phyloP scores from a whole-genome alignment of 2,888 invertebrate genomes.

The Caenorhabditis becei region DNA sequence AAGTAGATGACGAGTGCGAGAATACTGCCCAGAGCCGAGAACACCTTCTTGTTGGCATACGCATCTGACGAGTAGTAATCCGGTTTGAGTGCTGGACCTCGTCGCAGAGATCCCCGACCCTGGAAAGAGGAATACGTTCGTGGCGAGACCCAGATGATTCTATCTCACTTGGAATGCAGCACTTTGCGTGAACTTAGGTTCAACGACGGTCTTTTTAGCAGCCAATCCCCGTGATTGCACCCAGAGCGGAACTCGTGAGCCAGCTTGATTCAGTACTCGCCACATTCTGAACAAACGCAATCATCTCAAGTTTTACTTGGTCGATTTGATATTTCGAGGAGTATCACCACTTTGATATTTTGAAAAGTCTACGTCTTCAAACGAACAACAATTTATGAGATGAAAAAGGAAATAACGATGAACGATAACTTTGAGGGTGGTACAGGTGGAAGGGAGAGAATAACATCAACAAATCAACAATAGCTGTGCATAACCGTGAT shows the following conservation, averaged over 20 bases:
- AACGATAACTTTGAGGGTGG: conserved; percentile 14
- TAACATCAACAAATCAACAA: conserved; percentile 48
- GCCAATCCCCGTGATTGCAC: conserved; percentile 40
- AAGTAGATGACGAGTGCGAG: conserved; percentile 73
- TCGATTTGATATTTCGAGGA: not conserved
- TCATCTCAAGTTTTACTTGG: not conserved
- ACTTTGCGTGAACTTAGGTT: conserved; percentile 78
- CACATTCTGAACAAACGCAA: conserved; percentile 27
- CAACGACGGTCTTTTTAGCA: conserved; percentile 39
- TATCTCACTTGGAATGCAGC: conserved; percentile 75
- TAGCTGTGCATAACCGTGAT: conserved; percentile 12
- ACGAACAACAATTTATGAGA: conserved; percentile 38
- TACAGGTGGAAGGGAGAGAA: conserved; percentile 4
- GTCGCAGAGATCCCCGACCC: conserved; percentile 57
- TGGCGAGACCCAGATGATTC: not conserved
- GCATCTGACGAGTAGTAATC: conserved; percentile 74
- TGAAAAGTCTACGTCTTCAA: not conserved
- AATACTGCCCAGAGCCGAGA: conserved; percentile 71
- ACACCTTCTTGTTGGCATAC: conserved; percentile 69
- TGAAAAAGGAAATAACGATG: conserved; percentile 21
- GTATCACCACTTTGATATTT: conserved; percentile 3
- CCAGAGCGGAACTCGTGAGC: conserved; percentile 1
- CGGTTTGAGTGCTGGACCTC: conserved; percentile 59
- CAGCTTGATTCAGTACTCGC: not conserved
- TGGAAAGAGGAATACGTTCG: conserved; percentile 18